Evolutionary conservation across 2,888 invertebrate species (phyloP).

Genomic region (Drosophila yooni): DNA sequence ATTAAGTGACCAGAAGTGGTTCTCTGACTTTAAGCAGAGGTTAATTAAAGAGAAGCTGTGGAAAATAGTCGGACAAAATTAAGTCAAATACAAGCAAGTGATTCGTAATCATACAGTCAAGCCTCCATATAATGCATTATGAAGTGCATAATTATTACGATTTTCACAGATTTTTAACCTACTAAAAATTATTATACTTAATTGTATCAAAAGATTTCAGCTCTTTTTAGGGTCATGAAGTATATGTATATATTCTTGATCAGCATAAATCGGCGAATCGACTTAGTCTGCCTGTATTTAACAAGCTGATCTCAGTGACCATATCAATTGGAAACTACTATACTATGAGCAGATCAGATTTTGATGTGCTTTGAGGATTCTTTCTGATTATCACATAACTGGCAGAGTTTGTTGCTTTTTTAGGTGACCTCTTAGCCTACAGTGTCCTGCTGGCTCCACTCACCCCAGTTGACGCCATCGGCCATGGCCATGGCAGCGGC

Average conservation of each 20-base stretch:
- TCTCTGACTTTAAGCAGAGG: neutral
- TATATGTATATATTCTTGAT: neutral
- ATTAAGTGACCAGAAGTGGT: neutral
- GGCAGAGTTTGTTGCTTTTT: neutral
- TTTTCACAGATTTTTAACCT: neutral
- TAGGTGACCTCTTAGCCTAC: neutral
- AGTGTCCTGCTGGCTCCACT: constrained; percentile 32
- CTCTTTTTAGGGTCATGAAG: neutral
- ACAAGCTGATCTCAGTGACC: neutral
- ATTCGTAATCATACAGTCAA: neutral
- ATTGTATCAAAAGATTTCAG: neutral
- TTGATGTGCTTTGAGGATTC: too few relatives aligned
- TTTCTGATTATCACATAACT: too few relatives aligned
- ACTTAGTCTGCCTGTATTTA: neutral
- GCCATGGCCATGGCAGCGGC: constrained; percentile 92
- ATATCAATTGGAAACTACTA: neutral
- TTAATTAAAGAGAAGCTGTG: neutral
- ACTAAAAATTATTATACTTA: neutral
- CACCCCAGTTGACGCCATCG: constrained; percentile 96
- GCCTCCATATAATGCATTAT: neutral
- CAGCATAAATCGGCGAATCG: neutral
- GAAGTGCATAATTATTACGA: neutral
- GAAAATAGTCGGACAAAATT: too few relatives aligned
- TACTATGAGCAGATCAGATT: neutral
- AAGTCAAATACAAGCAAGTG: neutral